Evolutionary conservation across 2,888 invertebrate genomes (phyloP).

Genomic region (Dastarcus helophoroides): DNA sequence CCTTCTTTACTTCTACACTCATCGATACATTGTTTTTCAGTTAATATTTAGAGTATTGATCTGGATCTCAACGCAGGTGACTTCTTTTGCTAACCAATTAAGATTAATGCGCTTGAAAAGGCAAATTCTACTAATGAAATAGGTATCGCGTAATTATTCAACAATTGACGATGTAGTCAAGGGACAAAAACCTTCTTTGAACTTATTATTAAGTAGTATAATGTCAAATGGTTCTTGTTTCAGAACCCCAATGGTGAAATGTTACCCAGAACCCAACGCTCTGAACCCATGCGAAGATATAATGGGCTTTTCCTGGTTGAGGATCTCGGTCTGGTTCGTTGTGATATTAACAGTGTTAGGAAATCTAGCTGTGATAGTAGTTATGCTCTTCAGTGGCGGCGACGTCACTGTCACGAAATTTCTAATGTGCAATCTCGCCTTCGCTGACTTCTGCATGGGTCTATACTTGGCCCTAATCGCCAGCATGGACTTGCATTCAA

Average conservation of each 20-base stretch:
- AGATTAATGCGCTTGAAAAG: no score
- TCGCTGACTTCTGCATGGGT: conserved; percentile 83
- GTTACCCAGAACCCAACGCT: conserved; percentile 65
- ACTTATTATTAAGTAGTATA: no score
- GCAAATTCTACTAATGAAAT: no score
- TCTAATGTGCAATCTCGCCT: conserved; percentile 71
- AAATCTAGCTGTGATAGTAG: conserved; percentile 69
- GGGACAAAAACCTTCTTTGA: no score
- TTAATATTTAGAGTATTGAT: no score
- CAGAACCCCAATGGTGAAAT: conserved; percentile 45
- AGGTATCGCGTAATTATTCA: no score
- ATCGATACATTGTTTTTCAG: no score
- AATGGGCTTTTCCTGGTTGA: conserved; percentile 69
- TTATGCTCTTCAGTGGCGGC: conserved; percentile 53
- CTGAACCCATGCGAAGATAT: conserved; percentile 85
- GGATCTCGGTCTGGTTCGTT: conserved; percentile 79
- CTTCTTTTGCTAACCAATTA: no score
- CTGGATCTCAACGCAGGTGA: no score
- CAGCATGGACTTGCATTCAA: conserved; percentile 70
- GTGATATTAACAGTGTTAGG: conserved; percentile 71
- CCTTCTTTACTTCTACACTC: no score
- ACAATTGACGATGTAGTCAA: no score
- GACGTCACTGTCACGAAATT: conserved; percentile 55
- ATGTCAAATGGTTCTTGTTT: no score
- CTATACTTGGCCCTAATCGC: conserved; percentile 74